Conservation (phyloP, 2,797 vertebrate species). For the Amblyraja radiata region DNA sequence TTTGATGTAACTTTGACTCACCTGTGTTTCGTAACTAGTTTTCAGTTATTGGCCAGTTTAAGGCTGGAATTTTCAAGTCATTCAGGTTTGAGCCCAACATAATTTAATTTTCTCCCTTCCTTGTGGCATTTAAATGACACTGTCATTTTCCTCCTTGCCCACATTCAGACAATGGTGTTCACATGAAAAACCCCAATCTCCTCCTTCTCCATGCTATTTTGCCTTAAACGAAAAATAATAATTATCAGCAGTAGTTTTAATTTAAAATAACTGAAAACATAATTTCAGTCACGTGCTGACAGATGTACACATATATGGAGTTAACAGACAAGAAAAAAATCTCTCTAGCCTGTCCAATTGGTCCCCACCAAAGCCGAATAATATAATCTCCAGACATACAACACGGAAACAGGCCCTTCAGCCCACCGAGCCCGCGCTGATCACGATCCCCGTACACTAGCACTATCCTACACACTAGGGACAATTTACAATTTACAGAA, state of each 20-base stretch:
- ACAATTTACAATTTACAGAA: no score
- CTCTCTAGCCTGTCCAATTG: not conserved
- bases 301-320: not conserved
- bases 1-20: not conserved
- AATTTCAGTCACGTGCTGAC: not conserved
- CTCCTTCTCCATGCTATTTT: not conserved
- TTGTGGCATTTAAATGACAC: not conserved
- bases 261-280: not conserved
- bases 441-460: no score
- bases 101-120: not conserved
- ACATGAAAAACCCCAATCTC: not conserved
- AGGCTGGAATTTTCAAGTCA: not conserved
- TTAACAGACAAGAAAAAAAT: not conserved
- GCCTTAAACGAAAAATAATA: not conserved
- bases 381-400: not conserved
- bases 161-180: not conserved
- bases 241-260: conserved; percentile 1
- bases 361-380: not conserved
- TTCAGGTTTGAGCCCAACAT: not conserved
- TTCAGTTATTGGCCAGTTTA: not conserved
- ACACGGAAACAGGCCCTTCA: no score
- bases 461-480: no score
- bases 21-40: not conserved
- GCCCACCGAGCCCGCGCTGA: no score
- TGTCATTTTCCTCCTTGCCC: not conserved